phyloP scores from a whole-genome alignment of 2,113 vertebrate genomes.

The Cyphomyrus discorhynchus region DNA sequence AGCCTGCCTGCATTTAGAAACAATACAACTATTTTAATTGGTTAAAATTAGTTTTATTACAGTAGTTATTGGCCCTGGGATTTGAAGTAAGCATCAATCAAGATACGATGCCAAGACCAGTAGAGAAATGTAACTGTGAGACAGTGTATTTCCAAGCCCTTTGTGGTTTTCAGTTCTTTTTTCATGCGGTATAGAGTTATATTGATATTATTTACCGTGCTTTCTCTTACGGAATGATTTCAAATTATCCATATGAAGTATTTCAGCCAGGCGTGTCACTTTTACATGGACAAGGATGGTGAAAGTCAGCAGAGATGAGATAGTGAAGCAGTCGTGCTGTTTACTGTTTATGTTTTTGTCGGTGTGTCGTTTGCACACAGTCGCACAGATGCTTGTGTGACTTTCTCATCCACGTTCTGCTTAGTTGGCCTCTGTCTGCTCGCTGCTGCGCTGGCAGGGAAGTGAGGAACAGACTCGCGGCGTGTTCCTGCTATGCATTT shows the following conservation, averaged over 20 bases:
- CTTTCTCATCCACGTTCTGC: background rate
- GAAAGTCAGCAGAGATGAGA: background rate
- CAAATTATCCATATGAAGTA: background rate
- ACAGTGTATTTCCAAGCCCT: background rate
- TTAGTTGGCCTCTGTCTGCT: background rate
- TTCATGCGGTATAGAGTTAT: background rate
- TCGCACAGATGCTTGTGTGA: background rate
- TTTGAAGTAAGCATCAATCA: background rate
- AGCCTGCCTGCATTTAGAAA: background rate
- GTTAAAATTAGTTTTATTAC: background rate
- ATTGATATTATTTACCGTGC: background rate
- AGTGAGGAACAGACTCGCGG: background rate
- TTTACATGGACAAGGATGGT: background rate
- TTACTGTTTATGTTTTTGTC: background rate
- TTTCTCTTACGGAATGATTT: background rate
- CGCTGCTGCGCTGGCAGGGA: background rate
- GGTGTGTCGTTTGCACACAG: background rate
- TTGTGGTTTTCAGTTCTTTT: background rate
- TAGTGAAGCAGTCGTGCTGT: background rate
- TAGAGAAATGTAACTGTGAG: background rate
- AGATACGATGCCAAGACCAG: background rate
- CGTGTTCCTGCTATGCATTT: background rate
- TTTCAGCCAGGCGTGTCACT: background rate
- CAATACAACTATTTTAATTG: background rate
- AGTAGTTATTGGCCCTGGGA: background rate